Percentiles rank a stretch among this genome's conserved stretches.
phyloP scores from a whole-genome alignment of 2,113 vertebrate species.

The Galbula dea region DNA sequence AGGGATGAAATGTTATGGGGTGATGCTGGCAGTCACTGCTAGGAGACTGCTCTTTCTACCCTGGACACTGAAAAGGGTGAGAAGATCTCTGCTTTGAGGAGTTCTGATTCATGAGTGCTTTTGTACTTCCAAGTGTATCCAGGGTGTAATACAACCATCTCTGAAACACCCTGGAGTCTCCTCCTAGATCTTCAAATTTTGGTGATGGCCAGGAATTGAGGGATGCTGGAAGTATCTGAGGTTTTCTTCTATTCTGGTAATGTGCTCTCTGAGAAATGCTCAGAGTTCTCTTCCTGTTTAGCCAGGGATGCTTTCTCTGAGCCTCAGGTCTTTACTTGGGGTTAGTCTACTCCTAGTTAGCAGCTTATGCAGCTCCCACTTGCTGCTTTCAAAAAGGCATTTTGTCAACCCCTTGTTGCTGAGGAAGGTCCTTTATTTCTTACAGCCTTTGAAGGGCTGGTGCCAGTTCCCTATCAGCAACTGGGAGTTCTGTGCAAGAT shows the following conservation, averaged over 20 bases:
- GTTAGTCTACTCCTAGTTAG: not conserved
- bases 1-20: not conserved
- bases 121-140: not conserved
- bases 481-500: not conserved
- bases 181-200: not conserved
- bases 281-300: not conserved
- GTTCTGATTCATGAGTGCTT: not conserved
- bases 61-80: not conserved
- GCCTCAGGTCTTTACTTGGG: not conserved
- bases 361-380: not conserved
- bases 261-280: not conserved
- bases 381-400: not conserved
- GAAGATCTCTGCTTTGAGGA: not conserved
- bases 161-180: not conserved
- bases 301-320: not conserved
- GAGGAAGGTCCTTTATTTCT: not conserved
- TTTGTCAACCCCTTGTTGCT: not conserved
- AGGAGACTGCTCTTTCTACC: not conserved
- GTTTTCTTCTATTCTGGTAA: not conserved
- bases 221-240: not conserved
- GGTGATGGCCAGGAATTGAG: not conserved
- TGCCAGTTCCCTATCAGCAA: not conserved
- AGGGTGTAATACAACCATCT: not conserved
- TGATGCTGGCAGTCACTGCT: not conserved
- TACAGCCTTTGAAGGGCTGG: not conserved